Evolutionary conservation across 2,888 invertebrate species (phyloP).

Genomic region (Polydrusus tereticollis): DNA sequence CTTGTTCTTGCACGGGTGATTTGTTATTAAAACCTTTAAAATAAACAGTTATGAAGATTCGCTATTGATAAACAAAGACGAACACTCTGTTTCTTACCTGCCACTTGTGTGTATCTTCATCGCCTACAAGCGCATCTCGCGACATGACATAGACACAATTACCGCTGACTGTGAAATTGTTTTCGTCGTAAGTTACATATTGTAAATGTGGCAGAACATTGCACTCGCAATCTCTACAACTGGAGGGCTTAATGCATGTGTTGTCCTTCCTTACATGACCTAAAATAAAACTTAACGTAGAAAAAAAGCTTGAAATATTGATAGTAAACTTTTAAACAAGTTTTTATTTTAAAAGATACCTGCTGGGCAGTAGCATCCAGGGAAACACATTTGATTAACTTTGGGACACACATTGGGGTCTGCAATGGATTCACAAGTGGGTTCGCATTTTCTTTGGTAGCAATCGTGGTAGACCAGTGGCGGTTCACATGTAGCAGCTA

Average conservation of each 20-base stretch:
- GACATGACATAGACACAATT: constrained; percentile 89
- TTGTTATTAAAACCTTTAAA: constrained; percentile 76
- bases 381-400: constrained; percentile 78
- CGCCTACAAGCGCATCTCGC: constrained; percentile 70
- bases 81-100: constrained; percentile 66
- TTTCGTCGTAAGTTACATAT: constrained; percentile 86
- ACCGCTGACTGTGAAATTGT: constrained; percentile 83
- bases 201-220: constrained; percentile 83
- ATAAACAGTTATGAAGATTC: neutral
- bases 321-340: neutral
- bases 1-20: constrained; percentile 76
- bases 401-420: constrained; percentile 74
- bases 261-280: constrained; percentile 74
- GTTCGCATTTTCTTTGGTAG: constrained; percentile 83
- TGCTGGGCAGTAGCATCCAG: constrained; percentile 88
- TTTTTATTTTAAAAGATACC: constrained; percentile 64
- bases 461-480: constrained; percentile 88
- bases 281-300: neutral
- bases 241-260: constrained; percentile 77
- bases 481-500: constrained; percentile 79
- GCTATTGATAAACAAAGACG: no score
- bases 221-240: constrained; percentile 82
- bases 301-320: no score
- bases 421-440: constrained; percentile 76
- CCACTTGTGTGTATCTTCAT: constrained; percentile 69